These are phyloP conservation scores for Chelon auratus DNA, from an alignment of 2,797 vertebrate genomes.

Conservation along the genomic window DNA sequence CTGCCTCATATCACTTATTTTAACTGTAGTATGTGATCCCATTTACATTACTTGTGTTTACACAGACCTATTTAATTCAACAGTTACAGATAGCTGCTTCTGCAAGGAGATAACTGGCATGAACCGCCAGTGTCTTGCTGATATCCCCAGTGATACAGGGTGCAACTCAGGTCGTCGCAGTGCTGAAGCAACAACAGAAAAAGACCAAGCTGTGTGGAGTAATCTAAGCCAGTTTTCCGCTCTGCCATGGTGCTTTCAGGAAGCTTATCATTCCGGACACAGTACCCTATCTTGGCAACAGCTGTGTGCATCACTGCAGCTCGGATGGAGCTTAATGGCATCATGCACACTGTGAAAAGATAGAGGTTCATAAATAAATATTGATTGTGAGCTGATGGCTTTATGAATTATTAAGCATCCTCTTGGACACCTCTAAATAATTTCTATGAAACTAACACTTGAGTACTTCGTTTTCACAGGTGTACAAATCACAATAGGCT, in stretches of 20 bases:
- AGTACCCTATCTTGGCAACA: slow-evolving; percentile 52
- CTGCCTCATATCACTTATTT: background rate
- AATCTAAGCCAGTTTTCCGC: slow-evolving; percentile 60
- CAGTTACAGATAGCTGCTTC: background rate
- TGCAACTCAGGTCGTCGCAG: slow-evolving; percentile 13
- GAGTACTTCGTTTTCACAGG: background rate
- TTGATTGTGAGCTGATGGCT: slow-evolving; percentile 54
- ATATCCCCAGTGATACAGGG: slow-evolving; percentile 9
- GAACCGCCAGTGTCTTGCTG: slow-evolving; percentile 25
- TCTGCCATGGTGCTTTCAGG: slow-evolving; percentile 52
- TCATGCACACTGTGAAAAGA: slow-evolving; percentile 15
- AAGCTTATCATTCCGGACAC: slow-evolving; percentile 55
- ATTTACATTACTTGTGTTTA: background rate
- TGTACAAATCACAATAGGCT: background rate
- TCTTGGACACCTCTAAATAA: background rate
- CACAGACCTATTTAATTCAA: background rate
- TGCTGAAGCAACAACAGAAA: slow-evolving; percentile 28
- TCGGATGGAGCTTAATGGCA: slow-evolving; percentile 16
- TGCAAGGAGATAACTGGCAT: slow-evolving; percentile 20
- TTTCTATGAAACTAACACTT: background rate
- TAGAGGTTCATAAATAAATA: slow-evolving; percentile 33
- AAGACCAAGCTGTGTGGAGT: slow-evolving; percentile 31
- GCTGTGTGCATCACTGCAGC: slow-evolving; percentile 46
- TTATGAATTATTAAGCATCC: slow-evolving; percentile 63
- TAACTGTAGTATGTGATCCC: slow-evolving; percentile 12